phyloP scores from a whole-genome alignment of 30 jellyfish, hydroid and myxozoan genomes.

The Pseudorhiza aurosa region DNA sequence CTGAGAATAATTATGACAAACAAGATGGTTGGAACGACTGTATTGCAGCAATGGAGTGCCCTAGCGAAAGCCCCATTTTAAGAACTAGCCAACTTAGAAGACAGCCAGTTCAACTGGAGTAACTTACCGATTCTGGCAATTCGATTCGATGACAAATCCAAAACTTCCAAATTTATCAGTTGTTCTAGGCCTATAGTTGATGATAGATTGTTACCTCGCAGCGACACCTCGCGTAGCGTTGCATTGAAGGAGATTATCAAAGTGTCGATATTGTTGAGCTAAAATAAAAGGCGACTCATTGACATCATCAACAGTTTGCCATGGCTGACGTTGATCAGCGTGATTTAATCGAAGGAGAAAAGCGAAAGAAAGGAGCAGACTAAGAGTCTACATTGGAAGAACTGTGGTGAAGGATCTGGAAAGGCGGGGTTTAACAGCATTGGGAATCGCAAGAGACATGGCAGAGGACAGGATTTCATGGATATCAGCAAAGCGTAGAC shows the following conservation, averaged over 20 bases:
- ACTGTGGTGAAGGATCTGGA: not conserved
- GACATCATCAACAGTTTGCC: too few species aligned
- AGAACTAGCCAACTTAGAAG: too few species aligned
- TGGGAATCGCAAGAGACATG: too few species aligned
- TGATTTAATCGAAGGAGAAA: not conserved
- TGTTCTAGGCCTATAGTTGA: conserved; percentile 52
- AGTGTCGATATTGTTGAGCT: conserved; percentile 41
- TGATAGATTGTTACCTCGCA: conserved; percentile 46
- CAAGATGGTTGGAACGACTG: too few species aligned
- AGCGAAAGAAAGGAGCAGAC: not conserved
- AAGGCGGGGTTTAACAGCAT: too few species aligned
- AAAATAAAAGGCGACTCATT: conserved; percentile 1
- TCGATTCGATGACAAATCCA: conserved; percentile 62
- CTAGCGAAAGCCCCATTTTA: too few species aligned
- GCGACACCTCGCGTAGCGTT: conserved; percentile 10
- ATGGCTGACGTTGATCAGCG: too few species aligned
- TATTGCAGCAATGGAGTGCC: too few species aligned
- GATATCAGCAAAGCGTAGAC: too few species aligned
- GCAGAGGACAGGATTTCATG: too few species aligned
- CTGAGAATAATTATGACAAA: too few species aligned
- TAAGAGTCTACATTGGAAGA: not conserved
- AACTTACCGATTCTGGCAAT: conserved; percentile 72
- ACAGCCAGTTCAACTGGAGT: not conserved
- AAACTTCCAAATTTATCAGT: conserved; percentile 35
- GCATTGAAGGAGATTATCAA: conserved; percentile 2